A percentile compares a stretch with the other conserved stretches of the same genome.
phyloP scores from a whole-genome alignment of 2,888 invertebrate species.

The Aleiodes testaceus region DNA sequence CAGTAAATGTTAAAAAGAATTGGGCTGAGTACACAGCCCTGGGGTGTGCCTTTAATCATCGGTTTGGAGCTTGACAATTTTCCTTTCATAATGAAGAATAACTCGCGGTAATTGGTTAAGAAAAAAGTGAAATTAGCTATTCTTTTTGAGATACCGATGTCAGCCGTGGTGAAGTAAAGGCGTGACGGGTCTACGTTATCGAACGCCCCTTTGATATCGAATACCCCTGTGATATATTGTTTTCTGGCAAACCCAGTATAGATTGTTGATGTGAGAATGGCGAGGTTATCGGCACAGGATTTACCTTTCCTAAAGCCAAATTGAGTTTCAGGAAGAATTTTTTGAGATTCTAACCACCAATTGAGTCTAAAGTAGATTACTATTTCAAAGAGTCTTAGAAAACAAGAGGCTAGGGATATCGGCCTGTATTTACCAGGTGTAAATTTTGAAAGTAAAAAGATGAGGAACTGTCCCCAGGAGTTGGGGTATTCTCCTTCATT shows the following conservation, averaged over 20 bases:
- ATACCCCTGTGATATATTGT: background rate
- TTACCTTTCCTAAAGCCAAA: constrained; percentile 33
- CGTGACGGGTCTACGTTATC: constrained; percentile 32
- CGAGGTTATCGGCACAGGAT: constrained; percentile 35
- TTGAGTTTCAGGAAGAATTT: constrained; percentile 14
- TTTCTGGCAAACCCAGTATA: constrained; percentile 1
- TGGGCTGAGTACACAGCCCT: constrained; percentile 37
- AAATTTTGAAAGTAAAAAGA: constrained; percentile 14
- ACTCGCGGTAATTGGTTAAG: constrained; percentile 21
- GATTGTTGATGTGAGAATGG: constrained; percentile 30
- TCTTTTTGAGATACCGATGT: background rate
- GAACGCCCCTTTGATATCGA: constrained; percentile 43
- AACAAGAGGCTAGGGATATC: constrained; percentile 36
- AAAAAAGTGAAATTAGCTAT: constrained; percentile 34
- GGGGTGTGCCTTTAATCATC: constrained; percentile 32
- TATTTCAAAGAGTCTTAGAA: constrained; percentile 39
- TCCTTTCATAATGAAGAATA: constrained; percentile 31
- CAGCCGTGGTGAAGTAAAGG: background rate
- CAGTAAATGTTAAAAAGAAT: constrained; percentile 36
- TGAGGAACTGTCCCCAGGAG: background rate
- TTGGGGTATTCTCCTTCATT: background rate
- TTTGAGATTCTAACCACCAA: background rate
- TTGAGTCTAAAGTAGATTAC: constrained; percentile 21
- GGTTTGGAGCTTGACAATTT: constrained; percentile 16
- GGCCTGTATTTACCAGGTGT: constrained; percentile 18